Conservation (phyloP, 2,888 invertebrate genomes). For the Trypoxylon attenuatum region DNA sequence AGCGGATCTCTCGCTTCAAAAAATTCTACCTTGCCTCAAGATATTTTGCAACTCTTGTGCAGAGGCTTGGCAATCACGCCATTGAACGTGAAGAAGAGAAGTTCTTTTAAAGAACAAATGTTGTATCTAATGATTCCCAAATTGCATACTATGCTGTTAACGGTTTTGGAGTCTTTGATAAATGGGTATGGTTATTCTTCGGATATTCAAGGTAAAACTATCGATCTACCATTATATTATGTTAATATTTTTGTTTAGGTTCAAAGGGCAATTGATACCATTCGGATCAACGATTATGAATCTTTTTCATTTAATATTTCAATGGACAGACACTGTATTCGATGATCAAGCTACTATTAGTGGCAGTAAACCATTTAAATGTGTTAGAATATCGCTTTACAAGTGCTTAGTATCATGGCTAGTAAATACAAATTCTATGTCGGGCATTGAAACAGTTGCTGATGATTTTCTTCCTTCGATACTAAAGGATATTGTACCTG, state of each 20-base stretch:
- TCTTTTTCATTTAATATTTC: conserved; percentile 62
- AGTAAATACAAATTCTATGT: conserved; percentile 51
- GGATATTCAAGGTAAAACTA: neutral
- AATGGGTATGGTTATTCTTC: conserved; percentile 54
- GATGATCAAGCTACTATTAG: conserved; percentile 53
- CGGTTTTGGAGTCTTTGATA: conserved; percentile 63
- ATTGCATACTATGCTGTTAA: conserved; percentile 59
- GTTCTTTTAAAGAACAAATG: conserved; percentile 57
- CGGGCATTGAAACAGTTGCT: conserved; percentile 64
- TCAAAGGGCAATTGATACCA: conserved; percentile 62
- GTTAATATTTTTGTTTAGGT: conserved; percentile 49
- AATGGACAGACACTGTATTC: conserved; percentile 58
- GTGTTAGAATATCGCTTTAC: conserved; percentile 59
- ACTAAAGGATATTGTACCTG: conserved; percentile 62
- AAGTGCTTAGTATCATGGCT: conserved; percentile 65
- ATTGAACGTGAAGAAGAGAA: conserved; percentile 52
- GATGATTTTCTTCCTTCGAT: conserved; percentile 62
- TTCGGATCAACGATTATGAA: conserved; percentile 62
- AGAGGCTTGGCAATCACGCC: conserved; percentile 65
- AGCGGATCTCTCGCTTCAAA: conserved; percentile 61
- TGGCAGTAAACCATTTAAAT: conserved; percentile 57
- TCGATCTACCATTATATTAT: conserved; percentile 1
- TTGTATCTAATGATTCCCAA: conserved; percentile 63
- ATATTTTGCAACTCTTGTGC: conserved; percentile 63
- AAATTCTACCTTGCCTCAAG: conserved; percentile 59